Base-by-base conservation (phyloP, 2,797 vertebrate species). In the Cynopterus sphinx region DNA sequence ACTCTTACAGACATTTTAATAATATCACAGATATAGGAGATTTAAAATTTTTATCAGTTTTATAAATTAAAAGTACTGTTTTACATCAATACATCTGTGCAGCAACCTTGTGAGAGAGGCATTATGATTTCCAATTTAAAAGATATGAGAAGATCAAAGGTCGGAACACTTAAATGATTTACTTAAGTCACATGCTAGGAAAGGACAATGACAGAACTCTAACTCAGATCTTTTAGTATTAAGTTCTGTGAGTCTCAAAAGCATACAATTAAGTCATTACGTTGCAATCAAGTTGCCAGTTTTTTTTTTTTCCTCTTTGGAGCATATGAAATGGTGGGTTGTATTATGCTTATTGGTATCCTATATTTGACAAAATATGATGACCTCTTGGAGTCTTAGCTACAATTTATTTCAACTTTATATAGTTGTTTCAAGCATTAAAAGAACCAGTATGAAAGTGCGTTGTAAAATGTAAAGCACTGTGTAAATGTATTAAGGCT, bases 81-180 rank as follows among this genome's bases (percentile, higher is more conserved):
- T 94, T 75, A 43, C 28, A 68, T 96, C 70, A 79, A 3, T 55
- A 12, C 71, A n/a, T 68, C 53, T 53, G 93, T 33, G 53, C 28
- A 78, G 22, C 51, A 88, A 49, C 26, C 15, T 61, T 87, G 8
- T 86, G 43, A 88, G 36, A 24, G 41, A 75, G 39, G n/a, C 55
- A 68, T 63, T 87, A 63, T 53, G 70, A 41, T 85, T 87, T 92
- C 49, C 71, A 46, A 65, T 75, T 93, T 83, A 83, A 90, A 95
- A 67, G 43, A 26, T 61, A 46, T 3, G 55, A 67, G 90, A 84
- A 75, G 46, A 79, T 11, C 46, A 79, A 90, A 79, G 21, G 74
- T 94, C 12, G 59, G 57, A 92, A n/a, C 74, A 46, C 61, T 83
- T 73, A 79, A 63, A 68, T 53, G 21, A 53, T 85, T 87, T 65